Base-by-base conservation (phyloP, 2,797 vertebrate species). In the Lagorchestes hirsutus region DNA sequence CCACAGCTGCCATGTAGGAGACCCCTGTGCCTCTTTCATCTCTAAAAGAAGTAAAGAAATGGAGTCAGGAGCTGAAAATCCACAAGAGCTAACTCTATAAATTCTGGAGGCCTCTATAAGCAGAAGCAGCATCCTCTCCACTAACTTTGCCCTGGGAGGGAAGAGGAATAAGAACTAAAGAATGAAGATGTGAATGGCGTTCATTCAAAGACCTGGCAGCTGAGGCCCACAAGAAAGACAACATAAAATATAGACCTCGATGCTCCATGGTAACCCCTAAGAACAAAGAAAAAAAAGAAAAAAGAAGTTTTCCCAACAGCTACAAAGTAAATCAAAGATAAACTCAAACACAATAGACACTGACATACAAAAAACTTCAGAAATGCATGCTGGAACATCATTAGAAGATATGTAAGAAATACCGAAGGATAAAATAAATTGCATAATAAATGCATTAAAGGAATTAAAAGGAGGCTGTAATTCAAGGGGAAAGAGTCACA, bases 381-480 rank as follows among this genome's bases (percentile, higher is more conserved):
- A 87, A 50, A 87, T 87, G 74, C 74, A 87, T 87, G 74, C 40
- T 87, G 74, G 22, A 50, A 87, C 74, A 87, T 50, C 40, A 50
- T 87, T 87, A 87, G 74, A 87, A 87, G 74, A 50, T 46, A 50
- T 46, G 3, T 27, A 87, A 87, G 74, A 87, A 87, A 87, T 87
- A 87, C 74, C 40, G 28, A 87, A 50, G 74, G 74, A 50, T 87
- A 87, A 82, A 87, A 87, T 87, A 87, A 50, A 87, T 87, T 87
- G 74, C 22, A 87, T 87, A 87, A 87, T 87, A 87, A 82, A 87
- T 87, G 74, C 12, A 87, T 87, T 87, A 87, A 87, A 87, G 74
- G 40, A 87, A 87, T 87, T 87, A 87, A 87, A 87, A 87, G 74
- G 40, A 50, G 74, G 11, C 74, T 87, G 9, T 50, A 87, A 50